Conservation (phyloP, 2,113 vertebrate genomes). For the Brachypteracias leptosomus region DNA sequence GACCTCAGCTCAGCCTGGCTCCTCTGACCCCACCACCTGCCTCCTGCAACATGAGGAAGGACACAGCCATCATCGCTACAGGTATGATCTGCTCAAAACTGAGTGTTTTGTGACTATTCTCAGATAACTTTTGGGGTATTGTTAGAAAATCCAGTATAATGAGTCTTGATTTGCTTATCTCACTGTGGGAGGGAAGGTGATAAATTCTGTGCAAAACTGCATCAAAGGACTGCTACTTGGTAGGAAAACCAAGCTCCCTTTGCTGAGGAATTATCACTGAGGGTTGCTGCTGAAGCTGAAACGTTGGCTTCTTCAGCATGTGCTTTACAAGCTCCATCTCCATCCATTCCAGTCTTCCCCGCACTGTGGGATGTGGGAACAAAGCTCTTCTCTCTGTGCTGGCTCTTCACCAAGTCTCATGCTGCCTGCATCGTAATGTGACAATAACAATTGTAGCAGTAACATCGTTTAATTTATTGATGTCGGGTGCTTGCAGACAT, state of each 20-base stretch:
- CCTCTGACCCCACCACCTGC: slow-evolving; percentile 77
- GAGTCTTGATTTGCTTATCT: neutral
- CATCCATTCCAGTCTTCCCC: neutral
- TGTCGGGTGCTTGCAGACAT: rapidly evolving
- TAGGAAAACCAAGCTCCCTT: neutral
- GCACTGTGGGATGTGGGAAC: rapidly evolving
- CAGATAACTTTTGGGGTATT: neutral
- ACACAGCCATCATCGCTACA: slow-evolving; percentile 71
- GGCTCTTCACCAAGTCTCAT: neutral
- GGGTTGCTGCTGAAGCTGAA: neutral
- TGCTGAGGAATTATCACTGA: neutral
- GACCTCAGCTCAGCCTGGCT: slow-evolving; percentile 74
- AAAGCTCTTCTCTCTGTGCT: neutral
- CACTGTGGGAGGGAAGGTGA: rapidly evolving
- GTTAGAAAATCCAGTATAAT: neutral
- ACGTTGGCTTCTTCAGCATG: neutral
- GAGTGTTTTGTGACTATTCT: neutral
- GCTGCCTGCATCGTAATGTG: rapidly evolving
- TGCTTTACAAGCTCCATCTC: neutral
- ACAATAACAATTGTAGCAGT: neutral
- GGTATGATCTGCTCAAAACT: slow-evolving; percentile 16
- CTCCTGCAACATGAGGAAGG: slow-evolving; percentile 76
- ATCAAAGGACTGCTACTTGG: neutral
- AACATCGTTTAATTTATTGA: neutral
- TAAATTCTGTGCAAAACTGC: neutral